Evolutionary conservation across 2,888 invertebrate genomes (phyloP).

Genomic region (Lissocephala sabroskyi): DNA sequence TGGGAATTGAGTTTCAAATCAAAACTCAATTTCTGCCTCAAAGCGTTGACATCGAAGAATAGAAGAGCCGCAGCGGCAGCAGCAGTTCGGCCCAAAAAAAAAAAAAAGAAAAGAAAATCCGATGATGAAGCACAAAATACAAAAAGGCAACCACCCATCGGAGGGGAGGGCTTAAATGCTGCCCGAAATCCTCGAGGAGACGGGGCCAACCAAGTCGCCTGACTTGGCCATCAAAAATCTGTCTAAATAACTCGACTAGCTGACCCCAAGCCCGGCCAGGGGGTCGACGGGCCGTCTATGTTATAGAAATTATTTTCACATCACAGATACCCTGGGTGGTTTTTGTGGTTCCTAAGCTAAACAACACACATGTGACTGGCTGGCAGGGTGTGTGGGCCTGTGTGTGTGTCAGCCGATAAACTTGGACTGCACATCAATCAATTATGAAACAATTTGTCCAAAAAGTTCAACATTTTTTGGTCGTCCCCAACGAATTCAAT

Average conservation of each 20-base stretch:
- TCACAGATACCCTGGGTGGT: conserved; percentile 22
- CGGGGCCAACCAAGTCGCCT: not conserved
- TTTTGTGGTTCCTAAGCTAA: too few relatives aligned
- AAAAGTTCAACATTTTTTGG: conserved; percentile 31
- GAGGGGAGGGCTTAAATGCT: too few relatives aligned
- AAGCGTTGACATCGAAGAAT: conserved; percentile 3
- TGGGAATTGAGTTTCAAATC: conserved; percentile 49
- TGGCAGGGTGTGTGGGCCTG: conserved; percentile 1
- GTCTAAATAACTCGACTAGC: conserved; percentile 50
- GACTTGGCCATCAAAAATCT: conserved; percentile 46
- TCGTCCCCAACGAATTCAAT: not conserved
- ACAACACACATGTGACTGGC: too few relatives aligned
- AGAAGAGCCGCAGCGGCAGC: conserved; percentile 2
- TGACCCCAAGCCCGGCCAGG: not conserved
- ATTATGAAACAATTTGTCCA: conserved; percentile 59
- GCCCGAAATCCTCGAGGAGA: too few relatives aligned
- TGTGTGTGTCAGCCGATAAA: conserved; percentile 9
- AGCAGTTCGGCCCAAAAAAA: not conserved
- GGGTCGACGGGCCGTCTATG: not conserved
- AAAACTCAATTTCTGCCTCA: conserved; percentile 54
- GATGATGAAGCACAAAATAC: too few relatives aligned
- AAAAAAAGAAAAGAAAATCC: not conserved
- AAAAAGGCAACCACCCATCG: too few relatives aligned
- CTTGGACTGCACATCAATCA: conserved; percentile 44
- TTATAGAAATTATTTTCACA: conserved; percentile 62